Conservation (phyloP, 1,140 invertebrate genomes). For the Penaeus vannamei region DNA sequence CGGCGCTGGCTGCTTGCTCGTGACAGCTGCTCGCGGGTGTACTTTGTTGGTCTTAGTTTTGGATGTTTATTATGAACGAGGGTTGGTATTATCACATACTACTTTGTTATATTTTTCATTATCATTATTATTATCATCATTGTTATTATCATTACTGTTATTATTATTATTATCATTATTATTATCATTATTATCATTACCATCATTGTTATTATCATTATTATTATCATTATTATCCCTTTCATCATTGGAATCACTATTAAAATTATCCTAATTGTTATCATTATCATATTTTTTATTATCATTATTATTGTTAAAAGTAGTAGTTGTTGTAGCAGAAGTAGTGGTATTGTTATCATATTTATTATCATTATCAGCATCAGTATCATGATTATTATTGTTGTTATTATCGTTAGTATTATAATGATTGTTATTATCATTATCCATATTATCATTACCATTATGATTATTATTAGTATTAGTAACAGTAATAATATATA, state of each 20-base stretch:
- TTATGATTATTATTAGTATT: background rate
- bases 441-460: background rate
- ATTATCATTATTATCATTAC: background rate
- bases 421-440: background rate
- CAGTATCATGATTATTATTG: background rate
- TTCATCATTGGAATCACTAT: no score
- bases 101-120: background rate
- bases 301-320: background rate
- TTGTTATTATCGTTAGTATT: background rate
- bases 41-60: background rate
- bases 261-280: constrained; percentile 10
- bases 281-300: background rate
- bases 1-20: no score
- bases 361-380: background rate
- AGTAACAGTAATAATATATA: no score
- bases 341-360: background rate
- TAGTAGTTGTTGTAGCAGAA: no score
- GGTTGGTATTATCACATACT: no score
- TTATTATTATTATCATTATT: no score
- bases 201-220: background rate
- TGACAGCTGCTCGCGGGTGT: no score
- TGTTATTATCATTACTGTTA: no score
- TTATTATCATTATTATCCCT: constrained; percentile 4
- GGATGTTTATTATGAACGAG: background rate
- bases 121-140: background rate